Base-by-base conservation (phyloP, 2,113 vertebrate genomes). In the Chionodraco myersi region DNA sequence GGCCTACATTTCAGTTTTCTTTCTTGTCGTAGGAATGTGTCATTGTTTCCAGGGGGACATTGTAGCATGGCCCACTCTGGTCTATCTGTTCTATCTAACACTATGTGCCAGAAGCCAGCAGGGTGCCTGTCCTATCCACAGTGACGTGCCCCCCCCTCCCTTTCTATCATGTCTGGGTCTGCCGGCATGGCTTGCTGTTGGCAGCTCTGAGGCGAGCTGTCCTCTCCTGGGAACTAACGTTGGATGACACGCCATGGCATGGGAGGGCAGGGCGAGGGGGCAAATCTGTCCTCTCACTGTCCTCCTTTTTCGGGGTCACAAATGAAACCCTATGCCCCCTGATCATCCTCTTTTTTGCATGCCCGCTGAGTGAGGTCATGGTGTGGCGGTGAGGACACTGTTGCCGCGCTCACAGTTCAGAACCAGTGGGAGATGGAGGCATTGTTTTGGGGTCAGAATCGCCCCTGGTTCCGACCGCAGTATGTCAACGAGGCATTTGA, bases 161-260 rank as follows among this genome's bases (percentile, higher is more conserved):
- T 11, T 10, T 72, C 71, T 47, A 11, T 78, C 59, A 41, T 41
- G 36, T 79, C 79, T 41, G 5, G 36, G 74, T 85, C 72, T 64
- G 75, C 36, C 76, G 47, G 61, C 10, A 12, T 21, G n/a, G 80
- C 36, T 82, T 78, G 63, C 83, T 5, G 54, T 23, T 66, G 85
- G 77, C 69, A 78, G 83, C 82, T 82, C 53, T 16, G 57, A 59
- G 86, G 79, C 83, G 26, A 85, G 66, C 87, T 87, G 88, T 89
- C 85, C 34, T 53, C 79, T 83, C 73, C 75, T 51, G 67, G 68
- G 68, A 81, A 70, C 64, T 72, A 58, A 72, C 80, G 68, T 56
- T 0, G 41, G 62, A 63, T 90, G 83, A 88, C 85, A 77, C 3
- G 30, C 51, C 18, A 13, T 52, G 75, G 75, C 69, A 16, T 2